A percentile compares a stretch with the other conserved stretches of the same genome.
Conservation (phyloP, 2,113 vertebrate genomes). For the Lepus europaeus region DNA sequence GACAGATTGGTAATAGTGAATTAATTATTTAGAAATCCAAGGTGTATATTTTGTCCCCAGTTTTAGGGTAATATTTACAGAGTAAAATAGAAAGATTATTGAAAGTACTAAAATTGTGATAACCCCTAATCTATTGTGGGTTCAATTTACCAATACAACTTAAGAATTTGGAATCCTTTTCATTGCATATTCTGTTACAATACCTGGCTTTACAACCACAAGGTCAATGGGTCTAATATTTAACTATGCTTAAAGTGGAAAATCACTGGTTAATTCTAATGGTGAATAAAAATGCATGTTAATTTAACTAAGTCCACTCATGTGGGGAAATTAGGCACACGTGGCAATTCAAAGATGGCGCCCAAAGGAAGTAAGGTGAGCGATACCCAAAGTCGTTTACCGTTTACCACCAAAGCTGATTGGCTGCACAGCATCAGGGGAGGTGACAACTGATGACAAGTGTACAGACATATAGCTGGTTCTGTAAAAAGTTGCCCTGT, state of each 20-base stretch:
- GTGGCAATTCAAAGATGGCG: too few relatives aligned
- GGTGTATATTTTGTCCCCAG: background rate
- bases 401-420: too few relatives aligned
- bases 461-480: too few relatives aligned
- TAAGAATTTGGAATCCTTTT: background rate
- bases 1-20: background rate
- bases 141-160: background rate
- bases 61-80: background rate
- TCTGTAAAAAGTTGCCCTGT: too few relatives aligned
- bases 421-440: too few relatives aligned
- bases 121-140: background rate
- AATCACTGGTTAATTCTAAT: background rate
- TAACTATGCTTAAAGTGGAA: background rate
- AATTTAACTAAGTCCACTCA: background rate
- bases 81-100: background rate
- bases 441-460: too few relatives aligned
- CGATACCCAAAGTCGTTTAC: too few relatives aligned
- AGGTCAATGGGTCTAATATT: background rate
- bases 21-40: background rate
- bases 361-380: too few relatives aligned
- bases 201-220: background rate
- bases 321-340: too few relatives aligned
- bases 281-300: background rate
- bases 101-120: background rate
- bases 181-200: background rate